Conservation (phyloP, 2,888 invertebrate genomes). For the Leptopterna dolabrata region DNA sequence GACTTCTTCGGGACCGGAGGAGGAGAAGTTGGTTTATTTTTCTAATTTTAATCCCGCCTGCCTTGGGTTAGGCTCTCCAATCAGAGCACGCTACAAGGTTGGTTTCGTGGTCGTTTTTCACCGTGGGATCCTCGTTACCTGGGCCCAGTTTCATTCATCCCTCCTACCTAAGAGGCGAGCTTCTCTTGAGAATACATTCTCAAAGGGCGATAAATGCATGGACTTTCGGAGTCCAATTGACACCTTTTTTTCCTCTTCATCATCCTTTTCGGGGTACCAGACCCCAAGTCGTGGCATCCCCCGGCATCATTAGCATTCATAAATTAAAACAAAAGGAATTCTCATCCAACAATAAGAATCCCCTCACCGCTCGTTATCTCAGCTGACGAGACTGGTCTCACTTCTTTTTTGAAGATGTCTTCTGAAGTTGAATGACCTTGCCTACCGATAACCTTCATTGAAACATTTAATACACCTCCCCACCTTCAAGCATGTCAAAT, state of each 20-base stretch:
- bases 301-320: slow-evolving; percentile 22
- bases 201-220: slow-evolving; percentile 2
- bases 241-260: neutral
- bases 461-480: neutral
- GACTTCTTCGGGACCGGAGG: neutral
- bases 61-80: slow-evolving; percentile 15
- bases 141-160: slow-evolving; percentile 27
- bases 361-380: neutral
- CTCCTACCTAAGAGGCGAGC: neutral
- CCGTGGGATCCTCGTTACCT: slow-evolving; percentile 6
- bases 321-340: slow-evolving; percentile 10
- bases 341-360: slow-evolving; percentile 11
- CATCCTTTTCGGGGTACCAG: neutral
- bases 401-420: neutral
- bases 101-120: slow-evolving; percentile 30
- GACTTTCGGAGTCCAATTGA: slow-evolving; percentile 11
- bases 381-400: neutral
- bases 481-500: neutral
- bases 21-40: slow-evolving; percentile 12
- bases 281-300: neutral
- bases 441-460: neutral
- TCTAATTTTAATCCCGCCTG: slow-evolving; percentile 25
- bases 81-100: slow-evolving; percentile 17
- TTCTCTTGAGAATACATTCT: slow-evolving; percentile 7
- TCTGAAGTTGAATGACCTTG: slow-evolving; percentile 17